These are phyloP conservation scores for Labeo catla DNA, from an alignment of 2,113 vertebrate genomes.

Conservation along the genomic window DNA sequence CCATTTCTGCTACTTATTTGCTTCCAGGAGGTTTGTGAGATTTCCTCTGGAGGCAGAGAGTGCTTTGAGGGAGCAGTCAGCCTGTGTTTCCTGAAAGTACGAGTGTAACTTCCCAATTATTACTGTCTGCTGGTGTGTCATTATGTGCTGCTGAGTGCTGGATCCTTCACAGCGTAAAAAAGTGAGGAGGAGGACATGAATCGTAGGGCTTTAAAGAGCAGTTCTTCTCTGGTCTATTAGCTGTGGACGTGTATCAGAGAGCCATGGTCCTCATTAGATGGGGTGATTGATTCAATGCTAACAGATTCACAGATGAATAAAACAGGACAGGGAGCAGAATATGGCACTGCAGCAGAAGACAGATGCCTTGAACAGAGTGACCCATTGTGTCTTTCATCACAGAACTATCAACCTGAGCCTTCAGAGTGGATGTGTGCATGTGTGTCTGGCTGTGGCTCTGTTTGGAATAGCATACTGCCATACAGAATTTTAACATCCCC, in stretches of 20 bases:
- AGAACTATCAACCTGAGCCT: background rate
- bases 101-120: conserved; percentile 13
- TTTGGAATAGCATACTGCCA: background rate
- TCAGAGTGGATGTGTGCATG: background rate
- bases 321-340: conserved; percentile 7
- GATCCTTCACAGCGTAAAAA: background rate
- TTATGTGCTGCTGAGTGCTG: conserved; percentile 3
- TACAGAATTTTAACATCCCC: background rate
- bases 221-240: background rate
- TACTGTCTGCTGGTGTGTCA: conserved; percentile 31
- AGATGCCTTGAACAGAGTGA: conserved; percentile 5
- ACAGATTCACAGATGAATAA: conserved; percentile 14
- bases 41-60: background rate
- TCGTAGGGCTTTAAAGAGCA: conserved; percentile 13
- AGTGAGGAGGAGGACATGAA: background rate
- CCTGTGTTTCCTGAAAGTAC: conserved; percentile 8
- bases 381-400: conserved; percentile 6
- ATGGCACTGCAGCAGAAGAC: background rate
- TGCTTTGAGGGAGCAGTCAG: background rate
- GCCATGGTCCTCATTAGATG: conserved; percentile 26
- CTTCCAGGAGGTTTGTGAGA: background rate
- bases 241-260: conserved; percentile 8
- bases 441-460: background rate
- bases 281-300: conserved; percentile 34
- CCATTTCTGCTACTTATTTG: background rate